Conservation (phyloP, 2,113 vertebrate genomes). For the Pelvicachromis taeniatus region DNA sequence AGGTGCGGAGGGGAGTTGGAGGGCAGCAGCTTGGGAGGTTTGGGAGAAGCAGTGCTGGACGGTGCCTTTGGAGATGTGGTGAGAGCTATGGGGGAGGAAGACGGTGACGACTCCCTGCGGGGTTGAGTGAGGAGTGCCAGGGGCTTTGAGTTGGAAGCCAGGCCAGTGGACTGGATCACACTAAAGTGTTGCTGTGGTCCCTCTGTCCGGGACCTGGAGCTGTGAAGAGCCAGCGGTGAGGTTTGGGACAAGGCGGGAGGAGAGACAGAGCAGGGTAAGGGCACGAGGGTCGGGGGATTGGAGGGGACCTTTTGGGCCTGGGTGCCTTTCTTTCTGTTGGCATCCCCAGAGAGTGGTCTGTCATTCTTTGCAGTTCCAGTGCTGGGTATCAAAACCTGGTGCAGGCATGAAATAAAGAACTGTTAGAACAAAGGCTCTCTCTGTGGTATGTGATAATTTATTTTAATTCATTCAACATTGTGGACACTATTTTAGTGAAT, state of each 20-base stretch:
- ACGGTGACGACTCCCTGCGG: slow-evolving; percentile 80
- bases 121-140: slow-evolving; percentile 87
- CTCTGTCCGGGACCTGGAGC: slow-evolving; percentile 87
- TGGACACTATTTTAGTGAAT: background rate
- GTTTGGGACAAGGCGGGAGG: slow-evolving; percentile 86
- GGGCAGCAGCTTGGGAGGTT: slow-evolving; percentile 75
- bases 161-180: slow-evolving; percentile 96
- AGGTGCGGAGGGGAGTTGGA: slow-evolving; percentile 69
- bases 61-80: slow-evolving; percentile 62
- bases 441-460: background rate
- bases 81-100: slow-evolving; percentile 59
- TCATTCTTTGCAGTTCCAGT: slow-evolving; percentile 79
- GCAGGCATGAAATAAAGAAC: background rate
- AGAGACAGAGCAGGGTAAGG: slow-evolving; percentile 82
- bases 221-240: slow-evolving; percentile 84
- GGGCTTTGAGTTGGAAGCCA: slow-evolving; percentile 87
- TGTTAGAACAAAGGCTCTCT: background rate
- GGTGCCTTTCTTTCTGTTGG: slow-evolving; percentile 80
- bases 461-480: slow-evolving; percentile 2
- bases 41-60: slow-evolving; percentile 69
- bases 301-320: slow-evolving; percentile 81
- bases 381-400: slow-evolving; percentile 81
- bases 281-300: slow-evolving; percentile 80
- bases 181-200: slow-evolving; percentile 91
- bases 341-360: slow-evolving; percentile 74